A percentile compares a stretch with the other conserved stretches of the same genome.
phyloP scores from a whole-genome alignment of 2,797 vertebrate species.

The Scolopax bukidnonensis region DNA sequence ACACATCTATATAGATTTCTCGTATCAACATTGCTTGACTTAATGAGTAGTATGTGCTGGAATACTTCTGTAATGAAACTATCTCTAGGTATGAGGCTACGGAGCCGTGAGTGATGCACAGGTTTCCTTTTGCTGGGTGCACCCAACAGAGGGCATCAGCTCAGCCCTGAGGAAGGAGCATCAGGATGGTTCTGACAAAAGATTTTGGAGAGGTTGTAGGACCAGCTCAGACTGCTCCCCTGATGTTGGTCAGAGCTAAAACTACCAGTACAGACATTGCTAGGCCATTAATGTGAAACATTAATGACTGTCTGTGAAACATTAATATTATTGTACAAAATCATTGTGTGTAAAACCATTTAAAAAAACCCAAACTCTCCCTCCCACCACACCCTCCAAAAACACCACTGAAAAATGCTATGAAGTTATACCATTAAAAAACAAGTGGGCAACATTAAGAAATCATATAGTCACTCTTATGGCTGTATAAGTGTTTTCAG shows the following conservation, averaged over 20 bases:
- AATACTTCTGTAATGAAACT: not conserved
- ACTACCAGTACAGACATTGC: not conserved
- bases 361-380: not conserved
- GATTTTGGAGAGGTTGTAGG: accelerated
- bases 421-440: not conserved
- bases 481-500: not conserved
- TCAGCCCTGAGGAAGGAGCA: not conserved
- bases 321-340: not conserved
- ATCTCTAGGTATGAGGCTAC: not conserved
- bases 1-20: accelerated
- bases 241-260: not conserved
- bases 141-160: not conserved
- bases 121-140: not conserved
- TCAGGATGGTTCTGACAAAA: accelerated
- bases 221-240: not conserved
- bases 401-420: not conserved
- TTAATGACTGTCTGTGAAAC: not conserved
- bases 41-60: not conserved
- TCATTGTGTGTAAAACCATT: not conserved
- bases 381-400: not conserved
- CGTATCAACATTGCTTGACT: not conserved
- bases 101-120: accelerated
- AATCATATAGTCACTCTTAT: accelerated
- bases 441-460: not conserved
- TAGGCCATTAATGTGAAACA: not conserved